Conservation (phyloP, 2,888 invertebrate genomes). For the Drosophila monieri region DNA sequence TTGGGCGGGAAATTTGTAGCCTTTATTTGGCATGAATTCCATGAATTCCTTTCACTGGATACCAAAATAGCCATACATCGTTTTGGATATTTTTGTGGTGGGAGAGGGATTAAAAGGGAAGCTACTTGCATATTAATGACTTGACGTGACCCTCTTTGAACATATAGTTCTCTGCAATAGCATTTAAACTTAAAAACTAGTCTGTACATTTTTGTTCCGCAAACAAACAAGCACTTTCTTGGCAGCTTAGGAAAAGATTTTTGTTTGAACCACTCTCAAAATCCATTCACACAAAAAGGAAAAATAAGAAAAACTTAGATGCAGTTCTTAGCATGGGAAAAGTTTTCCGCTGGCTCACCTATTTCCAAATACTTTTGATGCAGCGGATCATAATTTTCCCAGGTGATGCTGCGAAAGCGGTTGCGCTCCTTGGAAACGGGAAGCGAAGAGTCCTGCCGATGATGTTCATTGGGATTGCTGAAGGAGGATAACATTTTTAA, state of each 20-base stretch:
- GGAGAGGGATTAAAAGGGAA: slow-evolving; percentile 12
- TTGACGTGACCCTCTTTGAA: neutral
- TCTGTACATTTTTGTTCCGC: neutral
- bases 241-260: slow-evolving; percentile 24
- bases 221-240: slow-evolving; percentile 11
- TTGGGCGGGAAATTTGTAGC: slow-evolving; percentile 47
- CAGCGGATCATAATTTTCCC: slow-evolving; percentile 96
- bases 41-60: slow-evolving; percentile 40
- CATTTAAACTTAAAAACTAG: slow-evolving; percentile 19
- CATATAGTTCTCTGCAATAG: slow-evolving; percentile 3
- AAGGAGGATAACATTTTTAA: neutral
- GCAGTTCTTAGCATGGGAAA: neutral
- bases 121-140: slow-evolving; percentile 43
- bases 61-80: slow-evolving; percentile 40
- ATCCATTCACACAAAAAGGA: neutral
- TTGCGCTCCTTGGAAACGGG: slow-evolving; percentile 93
- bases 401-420: slow-evolving; percentile 92
- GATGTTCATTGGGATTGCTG: slow-evolving; percentile 94
- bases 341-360: slow-evolving; percentile 86
- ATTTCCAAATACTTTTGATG: slow-evolving; percentile 97
- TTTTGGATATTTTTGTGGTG: slow-evolving; percentile 6
- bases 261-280: slow-evolving; percentile 2
- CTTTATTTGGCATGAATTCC: slow-evolving; percentile 53
- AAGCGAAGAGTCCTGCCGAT: slow-evolving; percentile 90
- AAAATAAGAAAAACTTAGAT: slow-evolving; percentile 9